phyloP scores from a whole-genome alignment of 1,140 invertebrate species.

The Varroa destructor region DNA sequence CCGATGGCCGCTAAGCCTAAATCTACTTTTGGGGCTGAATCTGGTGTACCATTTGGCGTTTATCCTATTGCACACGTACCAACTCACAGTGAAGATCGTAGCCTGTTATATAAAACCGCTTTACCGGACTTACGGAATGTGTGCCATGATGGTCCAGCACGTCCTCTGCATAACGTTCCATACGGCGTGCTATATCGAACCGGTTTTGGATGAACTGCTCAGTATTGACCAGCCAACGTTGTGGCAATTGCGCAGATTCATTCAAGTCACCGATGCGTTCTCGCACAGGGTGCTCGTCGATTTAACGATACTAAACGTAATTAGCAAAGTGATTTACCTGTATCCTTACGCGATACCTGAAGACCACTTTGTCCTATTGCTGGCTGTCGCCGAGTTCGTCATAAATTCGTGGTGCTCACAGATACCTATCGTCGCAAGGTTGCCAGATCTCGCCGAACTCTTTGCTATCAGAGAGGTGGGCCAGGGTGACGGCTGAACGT shows the following conservation, averaged over 20 bases:
- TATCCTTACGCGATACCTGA: slow-evolving; percentile 1
- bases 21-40: not conserved
- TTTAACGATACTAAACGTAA: slow-evolving; percentile 10
- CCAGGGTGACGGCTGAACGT: not conserved
- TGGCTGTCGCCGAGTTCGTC: not conserved
- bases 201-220: slow-evolving; percentile 3
- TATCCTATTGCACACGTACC: not conserved
- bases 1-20: slow-evolving; percentile 2
- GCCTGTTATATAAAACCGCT: not conserved
- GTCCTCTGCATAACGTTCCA: slow-evolving; percentile 5
- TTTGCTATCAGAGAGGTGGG: not conserved
- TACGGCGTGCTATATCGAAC: slow-evolving; percentile 18
- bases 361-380: not conserved
- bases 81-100: slow-evolving; percentile 13
- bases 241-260: slow-evolving; percentile 17
- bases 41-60: slow-evolving; percentile 11
- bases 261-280: slow-evolving; percentile 1
- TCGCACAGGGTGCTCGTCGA: slow-evolving; percentile 11
- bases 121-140: not conserved
- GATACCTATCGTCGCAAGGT: slow-evolving; percentile 2
- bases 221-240: not conserved
- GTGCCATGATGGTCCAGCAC: not conserved
- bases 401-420: slow-evolving; percentile 17
- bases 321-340: not conserved
- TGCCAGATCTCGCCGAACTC: slow-evolving; percentile 4